Percentiles rank a stretch among this genome's conserved stretches.
phyloP scores from a whole-genome alignment of 1,140 invertebrate species.

The Brachionus sp. region DNA sequence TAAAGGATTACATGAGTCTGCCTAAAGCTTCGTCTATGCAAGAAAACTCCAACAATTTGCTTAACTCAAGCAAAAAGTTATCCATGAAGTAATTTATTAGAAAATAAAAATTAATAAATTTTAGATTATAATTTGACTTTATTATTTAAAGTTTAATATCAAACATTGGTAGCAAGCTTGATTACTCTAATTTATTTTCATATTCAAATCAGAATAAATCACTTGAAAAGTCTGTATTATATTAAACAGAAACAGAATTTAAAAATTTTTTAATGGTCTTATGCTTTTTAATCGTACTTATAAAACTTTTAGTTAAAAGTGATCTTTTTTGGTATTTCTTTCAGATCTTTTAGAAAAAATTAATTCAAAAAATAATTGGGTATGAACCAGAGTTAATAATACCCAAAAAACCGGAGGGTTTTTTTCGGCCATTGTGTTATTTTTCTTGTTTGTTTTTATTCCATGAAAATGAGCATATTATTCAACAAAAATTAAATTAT shows the following conservation, averaged over 20 bases:
- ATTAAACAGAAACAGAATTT: neutral
- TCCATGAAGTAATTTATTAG: neutral
- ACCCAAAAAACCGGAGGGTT: too few relatives aligned
- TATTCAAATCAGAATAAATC: neutral
- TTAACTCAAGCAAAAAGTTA: neutral
- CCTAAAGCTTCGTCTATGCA: neutral
- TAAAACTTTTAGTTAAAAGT: too few relatives aligned
- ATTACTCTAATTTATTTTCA: constrained; percentile 13
- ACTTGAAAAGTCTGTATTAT: neutral
- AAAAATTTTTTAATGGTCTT: too few relatives aligned
- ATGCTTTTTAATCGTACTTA: too few relatives aligned
- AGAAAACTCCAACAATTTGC: neutral
- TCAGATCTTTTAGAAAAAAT: too few relatives aligned
- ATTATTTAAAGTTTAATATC: neutral
- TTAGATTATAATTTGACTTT: neutral
- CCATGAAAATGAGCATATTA: too few relatives aligned
- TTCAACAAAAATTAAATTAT: too few relatives aligned
- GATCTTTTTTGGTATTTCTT: too few relatives aligned
- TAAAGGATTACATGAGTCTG: constrained; percentile 85
- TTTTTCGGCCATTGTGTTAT: too few relatives aligned
- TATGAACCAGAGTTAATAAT: too few relatives aligned
- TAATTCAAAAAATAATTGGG: too few relatives aligned
- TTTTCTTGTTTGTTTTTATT: too few relatives aligned
- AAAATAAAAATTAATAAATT: neutral
- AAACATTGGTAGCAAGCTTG: neutral